Evolutionary conservation across 2,113 vertebrate genomes (phyloP), one percentile per base, ranked within the genome.

Genomic region (Forbesichthys agassizii): DNA sequence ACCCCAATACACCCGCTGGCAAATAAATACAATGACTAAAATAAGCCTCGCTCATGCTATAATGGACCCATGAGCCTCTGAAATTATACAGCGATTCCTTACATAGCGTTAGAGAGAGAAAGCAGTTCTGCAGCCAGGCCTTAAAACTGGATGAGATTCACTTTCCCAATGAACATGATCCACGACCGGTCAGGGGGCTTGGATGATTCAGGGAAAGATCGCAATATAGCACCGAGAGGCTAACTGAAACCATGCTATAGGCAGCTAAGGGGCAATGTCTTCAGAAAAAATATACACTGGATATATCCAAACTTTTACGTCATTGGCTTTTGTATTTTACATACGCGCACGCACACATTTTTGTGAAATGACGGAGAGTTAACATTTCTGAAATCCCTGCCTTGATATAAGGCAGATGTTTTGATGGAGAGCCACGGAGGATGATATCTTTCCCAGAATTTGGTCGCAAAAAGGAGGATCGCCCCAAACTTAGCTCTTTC

Each of bases 401-500:
- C 78, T 74, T 92, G 91, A 94, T 90, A 86, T 85, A 93, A 94
- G 86, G 75, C 91, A 94, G 91, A 93, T 92, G 90, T 86, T 83
- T 77, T 83, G 88, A 88, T 61, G 63, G 88, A 87, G 88, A 88
- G 74, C 77, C 86, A 85, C 42, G 77, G 77, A 13, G 79, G 53
- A 12, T 80, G 83, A 89, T 87, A 73, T 69, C 66, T 88, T 89
- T 86, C 82, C 75, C 86, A 88, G 79, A 84, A 69, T 71, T 81
- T 76, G 80, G 82, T 86, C 79, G 64, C 71, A 51, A 69, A 64
- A 14, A 14, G 36, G 64, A 72, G 62, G 75, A 78, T 66, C 59
- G 48, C 59, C 68, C 62, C 49, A 54, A 56, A 47, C n/a, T 48
- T 33, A 14, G 0, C 12, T 46, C 62, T 33, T 2, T 33, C 11